A percentile compares a stretch with the other conserved stretches of the same genome.
phyloP scores from a whole-genome alignment of 2,888 invertebrate species.

The Choristoneura rosaceana region DNA sequence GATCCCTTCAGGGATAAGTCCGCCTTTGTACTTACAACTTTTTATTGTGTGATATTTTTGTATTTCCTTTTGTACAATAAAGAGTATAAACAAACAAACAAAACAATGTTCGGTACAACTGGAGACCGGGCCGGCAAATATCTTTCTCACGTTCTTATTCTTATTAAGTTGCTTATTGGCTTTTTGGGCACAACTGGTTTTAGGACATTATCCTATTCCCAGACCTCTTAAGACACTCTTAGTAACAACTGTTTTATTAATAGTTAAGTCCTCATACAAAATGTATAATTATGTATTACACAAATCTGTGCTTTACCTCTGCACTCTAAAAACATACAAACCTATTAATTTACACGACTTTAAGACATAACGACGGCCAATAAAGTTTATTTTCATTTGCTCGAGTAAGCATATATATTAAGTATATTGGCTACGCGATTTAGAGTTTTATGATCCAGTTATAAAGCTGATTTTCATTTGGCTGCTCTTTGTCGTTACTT shows the following conservation, averaged over 20 bases:
- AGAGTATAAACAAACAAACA: no score
- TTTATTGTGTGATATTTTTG: no score
- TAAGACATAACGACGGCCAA: conserved; percentile 1
- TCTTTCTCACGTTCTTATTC: no score
- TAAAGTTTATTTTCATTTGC: neutral
- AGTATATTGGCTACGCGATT: conserved; percentile 15
- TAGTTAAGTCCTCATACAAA: conserved; percentile 9
- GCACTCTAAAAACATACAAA: neutral
- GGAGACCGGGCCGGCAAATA: no score
- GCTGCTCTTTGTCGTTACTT: conserved; percentile 40
- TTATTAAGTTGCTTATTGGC: no score
- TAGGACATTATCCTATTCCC: no score
- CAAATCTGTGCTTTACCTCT: conserved; percentile 12
- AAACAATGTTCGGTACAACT: neutral
- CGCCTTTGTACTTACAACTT: no score
- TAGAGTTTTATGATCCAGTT: conserved; percentile 38
- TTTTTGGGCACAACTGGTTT: no score
- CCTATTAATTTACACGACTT: neutral
- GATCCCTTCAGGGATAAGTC: no score
- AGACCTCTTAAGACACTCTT: no score
- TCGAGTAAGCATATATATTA: neutral
- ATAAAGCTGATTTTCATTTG: conserved; percentile 43
- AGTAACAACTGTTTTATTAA: conserved; percentile 1
- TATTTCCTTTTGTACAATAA: no score
- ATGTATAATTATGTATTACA: conserved; percentile 27